These are phyloP conservation scores for Apistogramma diplotaenia DNA, from an alignment of 2,113 vertebrate species.

Conservation along the genomic window DNA sequence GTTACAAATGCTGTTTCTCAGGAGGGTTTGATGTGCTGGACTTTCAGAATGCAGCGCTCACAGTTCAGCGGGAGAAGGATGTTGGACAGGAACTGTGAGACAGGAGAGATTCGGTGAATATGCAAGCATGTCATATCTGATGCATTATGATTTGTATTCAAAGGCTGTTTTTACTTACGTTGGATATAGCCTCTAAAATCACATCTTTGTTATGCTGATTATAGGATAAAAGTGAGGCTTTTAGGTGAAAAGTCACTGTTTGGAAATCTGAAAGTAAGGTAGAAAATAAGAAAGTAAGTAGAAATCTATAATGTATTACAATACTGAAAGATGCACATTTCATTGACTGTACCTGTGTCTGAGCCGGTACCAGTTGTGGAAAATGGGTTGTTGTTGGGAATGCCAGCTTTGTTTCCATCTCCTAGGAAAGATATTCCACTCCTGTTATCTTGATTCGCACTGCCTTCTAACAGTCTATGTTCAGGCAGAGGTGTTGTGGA, in stretches of 20 bases:
- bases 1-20: background rate
- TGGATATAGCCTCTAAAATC: background rate
- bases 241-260: background rate
- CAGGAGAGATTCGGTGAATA: background rate
- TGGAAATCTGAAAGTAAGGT: background rate
- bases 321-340: background rate
- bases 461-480: background rate
- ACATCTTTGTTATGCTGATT: background rate
- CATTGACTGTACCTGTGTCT: background rate
- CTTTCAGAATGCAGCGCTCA: background rate
- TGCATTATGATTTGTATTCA: background rate
- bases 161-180: slow-evolving; percentile 11
- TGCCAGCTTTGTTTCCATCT: slow-evolving; percentile 2
- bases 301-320: background rate
- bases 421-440: background rate
- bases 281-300: background rate
- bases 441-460: background rate
- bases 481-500: background rate
- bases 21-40: background rate
- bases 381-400: background rate
- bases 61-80: background rate
- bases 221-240: background rate
- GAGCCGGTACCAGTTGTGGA: background rate
- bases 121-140: background rate
- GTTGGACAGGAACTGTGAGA: slow-evolving; percentile 20